Base-by-base conservation (phyloP, 2,797 vertebrate species). In the Amblyopsis hoosieri region DNA sequence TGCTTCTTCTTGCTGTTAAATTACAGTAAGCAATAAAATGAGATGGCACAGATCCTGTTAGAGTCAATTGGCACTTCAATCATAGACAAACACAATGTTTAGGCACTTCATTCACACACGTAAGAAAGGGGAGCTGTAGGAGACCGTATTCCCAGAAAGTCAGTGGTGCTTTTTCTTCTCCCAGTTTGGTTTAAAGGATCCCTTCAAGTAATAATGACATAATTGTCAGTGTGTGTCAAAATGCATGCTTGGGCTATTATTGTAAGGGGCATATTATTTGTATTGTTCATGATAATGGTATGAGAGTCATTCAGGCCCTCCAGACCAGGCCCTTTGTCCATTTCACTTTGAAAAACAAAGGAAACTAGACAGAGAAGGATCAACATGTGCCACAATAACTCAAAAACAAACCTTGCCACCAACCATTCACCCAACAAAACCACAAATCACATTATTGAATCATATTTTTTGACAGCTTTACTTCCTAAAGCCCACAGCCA, bases 51-150 rank as follows among this genome's bases (percentile, higher is more conserved):
- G 23, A 23, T 23, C 23, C 23, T 23, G 23, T 23, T 92, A 92
- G 93, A 89, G 95, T 96, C 95, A 95, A 96, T 94, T 95, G 95
- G 94, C 94, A 94, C 93, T 93, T 95, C 95, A 95, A 92, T 96
- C 86, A 95, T 96, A 94, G 93, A 94, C 94, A 94, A 93, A 91
- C 90, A 96, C 94, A 96, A 96, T 96, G 93, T 78, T 71, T 84
- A 85, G 93, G 92, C 93, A 95, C 95, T 95, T 96, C 93, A 96
- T 95, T 95, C 94, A 92, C 92, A 90, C 7, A 9, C 37, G 7
- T 42, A 9, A 42, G 37, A 9, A 42, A 23, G 23, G 23, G 23
- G 23, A 23, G 23, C 23, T 23, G 23, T 23, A 23, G 23, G 23
- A 23, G 23, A 23, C 23, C 23, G 23, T 23, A 23, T 23, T 3